Percentiles rank a stretch among this genome's conserved stretches.
Evolutionary conservation across 2,888 invertebrate genomes (phyloP).

Genomic region (Rhabditoides inermis): DNA sequence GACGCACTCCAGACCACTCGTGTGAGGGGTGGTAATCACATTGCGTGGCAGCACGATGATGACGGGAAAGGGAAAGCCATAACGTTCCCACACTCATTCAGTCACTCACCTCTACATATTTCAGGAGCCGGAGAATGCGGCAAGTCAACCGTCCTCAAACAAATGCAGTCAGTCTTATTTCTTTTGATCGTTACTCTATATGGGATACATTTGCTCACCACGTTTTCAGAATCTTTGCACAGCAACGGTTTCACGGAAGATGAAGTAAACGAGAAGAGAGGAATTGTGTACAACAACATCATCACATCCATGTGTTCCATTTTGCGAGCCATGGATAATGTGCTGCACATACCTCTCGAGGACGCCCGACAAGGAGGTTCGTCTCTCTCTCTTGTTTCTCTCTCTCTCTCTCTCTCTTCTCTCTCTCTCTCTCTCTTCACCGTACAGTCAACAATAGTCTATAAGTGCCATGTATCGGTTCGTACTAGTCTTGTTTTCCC

Average conservation of each 20-base stretch:
- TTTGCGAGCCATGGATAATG: slow-evolving; percentile 49
- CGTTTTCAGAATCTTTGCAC: no score
- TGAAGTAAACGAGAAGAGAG: slow-evolving; percentile 47
- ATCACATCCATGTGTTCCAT: slow-evolving; percentile 49
- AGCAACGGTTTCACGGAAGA: slow-evolving; percentile 51
- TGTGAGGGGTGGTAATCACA: neutral
- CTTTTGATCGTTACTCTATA: no score
- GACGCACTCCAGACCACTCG: neutral
- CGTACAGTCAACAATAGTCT: no score
- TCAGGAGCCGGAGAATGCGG: slow-evolving; percentile 52
- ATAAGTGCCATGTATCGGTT: no score
- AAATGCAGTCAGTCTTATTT: slow-evolving; percentile 47
- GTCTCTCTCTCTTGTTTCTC: neutral
- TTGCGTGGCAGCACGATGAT: neutral
- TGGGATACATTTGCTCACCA: no score
- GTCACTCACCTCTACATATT: slow-evolving; percentile 7
- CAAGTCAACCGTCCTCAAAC: slow-evolving; percentile 51
- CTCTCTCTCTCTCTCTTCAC: no score
- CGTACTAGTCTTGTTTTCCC: no score
- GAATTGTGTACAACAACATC: slow-evolving; percentile 47
- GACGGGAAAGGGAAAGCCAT: neutral
- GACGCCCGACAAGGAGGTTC: no score
- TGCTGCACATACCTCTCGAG: slow-evolving; percentile 44
- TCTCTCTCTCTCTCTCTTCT: no score
- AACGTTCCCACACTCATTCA: neutral